phyloP scores from a whole-genome alignment of 2,888 invertebrate genomes.

The Dichetophora obliterata region DNA sequence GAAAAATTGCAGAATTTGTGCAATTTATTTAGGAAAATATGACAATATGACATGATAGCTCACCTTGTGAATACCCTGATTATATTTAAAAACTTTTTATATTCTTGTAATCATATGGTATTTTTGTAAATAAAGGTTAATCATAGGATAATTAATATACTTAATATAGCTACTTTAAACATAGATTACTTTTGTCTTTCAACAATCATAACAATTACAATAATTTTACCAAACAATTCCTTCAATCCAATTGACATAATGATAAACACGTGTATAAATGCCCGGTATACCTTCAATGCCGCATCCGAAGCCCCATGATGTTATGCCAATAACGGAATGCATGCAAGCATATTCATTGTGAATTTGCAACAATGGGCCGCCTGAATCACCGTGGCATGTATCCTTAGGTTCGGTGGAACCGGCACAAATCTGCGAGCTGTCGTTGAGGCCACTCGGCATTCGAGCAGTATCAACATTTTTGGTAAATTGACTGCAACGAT shows the following conservation, averaged over 20 bases:
- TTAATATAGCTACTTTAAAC: too few relatives aligned
- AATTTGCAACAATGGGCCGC: slow-evolving; percentile 59
- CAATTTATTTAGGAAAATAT: too few relatives aligned
- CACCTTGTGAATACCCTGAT: too few relatives aligned
- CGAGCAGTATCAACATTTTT: slow-evolving; percentile 45
- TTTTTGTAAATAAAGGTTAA: too few relatives aligned
- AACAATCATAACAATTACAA: too few relatives aligned
- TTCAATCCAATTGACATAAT: slow-evolving; percentile 51
- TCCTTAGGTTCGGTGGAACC: slow-evolving; percentile 57
- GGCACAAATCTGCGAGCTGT: slow-evolving; percentile 56
- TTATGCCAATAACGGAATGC: slow-evolving; percentile 59
- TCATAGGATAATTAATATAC: too few relatives aligned
- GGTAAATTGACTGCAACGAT: slow-evolving; percentile 46
- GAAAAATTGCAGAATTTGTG: too few relatives aligned
- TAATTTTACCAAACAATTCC: slow-evolving; percentile 41
- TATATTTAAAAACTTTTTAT: too few relatives aligned
- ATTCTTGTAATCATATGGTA: too few relatives aligned
- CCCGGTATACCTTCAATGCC: slow-evolving; percentile 59
- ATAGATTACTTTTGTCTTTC: too few relatives aligned
- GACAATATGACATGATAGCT: too few relatives aligned
- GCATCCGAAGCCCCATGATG: slow-evolving; percentile 57
- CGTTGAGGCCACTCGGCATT: slow-evolving; percentile 53
- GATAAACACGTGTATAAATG: slow-evolving; percentile 58
- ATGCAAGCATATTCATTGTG: slow-evolving; percentile 59
- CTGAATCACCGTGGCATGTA: slow-evolving; percentile 63